These are phyloP conservation scores for Drosophila quasianomalipes DNA, from an alignment of 2,888 invertebrate species.

Conservation along the genomic window DNA sequence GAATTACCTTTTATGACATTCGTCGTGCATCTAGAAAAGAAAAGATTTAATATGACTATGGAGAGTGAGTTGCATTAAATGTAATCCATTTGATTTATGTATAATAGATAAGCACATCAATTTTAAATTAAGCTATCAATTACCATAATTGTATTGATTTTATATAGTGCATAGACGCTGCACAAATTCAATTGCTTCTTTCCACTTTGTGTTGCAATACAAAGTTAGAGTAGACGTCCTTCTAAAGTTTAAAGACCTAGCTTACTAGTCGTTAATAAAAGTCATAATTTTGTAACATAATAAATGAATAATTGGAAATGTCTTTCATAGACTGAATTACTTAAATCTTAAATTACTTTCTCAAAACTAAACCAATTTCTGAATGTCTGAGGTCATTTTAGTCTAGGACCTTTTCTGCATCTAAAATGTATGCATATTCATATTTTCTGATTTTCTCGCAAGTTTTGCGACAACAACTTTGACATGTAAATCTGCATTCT, in stretches of 20 bases:
- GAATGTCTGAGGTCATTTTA: background rate
- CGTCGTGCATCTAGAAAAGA: background rate
- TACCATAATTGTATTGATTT: background rate
- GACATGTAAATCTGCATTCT: background rate
- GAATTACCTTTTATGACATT: constrained; percentile 42
- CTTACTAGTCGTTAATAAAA: background rate
- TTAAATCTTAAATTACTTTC: background rate
- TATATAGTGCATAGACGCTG: background rate
- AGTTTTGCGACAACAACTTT: background rate
- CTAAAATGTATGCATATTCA: background rate
- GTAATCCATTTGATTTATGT: constrained; percentile 11
- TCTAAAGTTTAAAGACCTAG: background rate
- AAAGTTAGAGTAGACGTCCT: too few species aligned
- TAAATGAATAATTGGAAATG: background rate
- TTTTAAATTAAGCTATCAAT: background rate
- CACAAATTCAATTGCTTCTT: background rate
- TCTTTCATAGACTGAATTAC: too few species aligned
- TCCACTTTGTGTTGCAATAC: too few species aligned
- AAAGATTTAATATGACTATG: background rate
- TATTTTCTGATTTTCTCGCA: background rate
- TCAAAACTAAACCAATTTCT: background rate
- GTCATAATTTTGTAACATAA: background rate
- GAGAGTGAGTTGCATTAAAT: background rate
- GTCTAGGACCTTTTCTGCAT: background rate
- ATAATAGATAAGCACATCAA: background rate